Evolutionary conservation across 2,888 invertebrate species (phyloP).

Genomic region (Diarsia mendica): DNA sequence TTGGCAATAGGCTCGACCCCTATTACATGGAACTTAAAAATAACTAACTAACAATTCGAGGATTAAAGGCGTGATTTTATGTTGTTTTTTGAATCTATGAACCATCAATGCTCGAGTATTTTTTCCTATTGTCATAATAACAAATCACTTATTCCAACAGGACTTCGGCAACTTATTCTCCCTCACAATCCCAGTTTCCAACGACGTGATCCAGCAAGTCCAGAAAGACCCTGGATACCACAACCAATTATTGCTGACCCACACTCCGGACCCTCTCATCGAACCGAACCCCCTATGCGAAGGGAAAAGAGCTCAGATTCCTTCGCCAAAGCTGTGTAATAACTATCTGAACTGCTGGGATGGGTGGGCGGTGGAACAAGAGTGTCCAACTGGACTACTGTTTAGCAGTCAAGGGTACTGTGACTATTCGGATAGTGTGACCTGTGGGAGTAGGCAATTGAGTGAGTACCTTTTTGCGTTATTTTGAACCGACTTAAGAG

Average conservation of each 20-base stretch:
- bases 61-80: too few relatives aligned
- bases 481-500: too few relatives aligned
- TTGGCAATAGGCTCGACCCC: too few relatives aligned
- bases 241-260: constrained; percentile 77
- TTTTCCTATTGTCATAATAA: too few relatives aligned
- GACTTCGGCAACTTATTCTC: constrained; percentile 76
- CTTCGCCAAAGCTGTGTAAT: constrained; percentile 90
- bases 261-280: constrained; percentile 77
- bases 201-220: constrained; percentile 82
- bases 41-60: too few relatives aligned
- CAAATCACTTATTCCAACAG: constrained; percentile 47
- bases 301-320: constrained; percentile 91
- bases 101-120: too few relatives aligned
- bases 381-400: constrained; percentile 91
- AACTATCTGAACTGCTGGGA: constrained; percentile 94
- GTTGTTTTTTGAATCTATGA: too few relatives aligned
- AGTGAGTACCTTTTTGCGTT: constrained; percentile 70
- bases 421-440: constrained; percentile 91
- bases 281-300: constrained; percentile 82
- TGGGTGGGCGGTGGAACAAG: constrained; percentile 91
- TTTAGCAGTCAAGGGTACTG: constrained; percentile 91
- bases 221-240: constrained; percentile 81
- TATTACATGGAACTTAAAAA: too few relatives aligned
- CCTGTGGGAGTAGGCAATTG: constrained; percentile 89
- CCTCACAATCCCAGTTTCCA: constrained; percentile 85